Evolutionary conservation across 2,888 invertebrate genomes (phyloP).

Genomic region (Oscheius onirici): DNA sequence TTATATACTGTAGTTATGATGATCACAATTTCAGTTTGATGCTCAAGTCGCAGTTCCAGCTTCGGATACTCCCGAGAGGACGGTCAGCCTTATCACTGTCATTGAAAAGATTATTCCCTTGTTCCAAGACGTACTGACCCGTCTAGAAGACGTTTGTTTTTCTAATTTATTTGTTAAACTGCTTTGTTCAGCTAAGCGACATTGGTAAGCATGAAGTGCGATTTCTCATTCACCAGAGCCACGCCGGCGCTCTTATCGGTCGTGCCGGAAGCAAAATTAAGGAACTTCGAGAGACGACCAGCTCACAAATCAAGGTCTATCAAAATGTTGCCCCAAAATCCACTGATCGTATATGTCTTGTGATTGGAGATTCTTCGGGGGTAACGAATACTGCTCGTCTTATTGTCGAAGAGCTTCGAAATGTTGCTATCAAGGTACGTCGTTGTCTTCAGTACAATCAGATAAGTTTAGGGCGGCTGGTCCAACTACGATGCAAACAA

Average conservation of each 20-base stretch:
- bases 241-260: slow-evolving; percentile 98
- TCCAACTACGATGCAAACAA: slow-evolving; percentile 76
- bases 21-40: slow-evolving; percentile 85
- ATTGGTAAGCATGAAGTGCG: slow-evolving; percentile 81
- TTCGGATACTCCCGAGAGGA: slow-evolving; percentile 97
- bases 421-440: slow-evolving; percentile 76
- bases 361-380: slow-evolving; percentile 75
- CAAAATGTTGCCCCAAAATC: slow-evolving; percentile 92
- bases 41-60: slow-evolving; percentile 99
- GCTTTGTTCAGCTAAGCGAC: slow-evolving; percentile 75
- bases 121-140: slow-evolving; percentile 58
- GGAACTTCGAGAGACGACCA: slow-evolving; percentile 96
- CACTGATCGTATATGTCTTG: slow-evolving; percentile 93
- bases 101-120: slow-evolving; percentile 55
- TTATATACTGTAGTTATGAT: background rate
- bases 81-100: slow-evolving; percentile 46
- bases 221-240: slow-evolving; percentile 94
- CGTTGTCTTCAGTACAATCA: background rate
- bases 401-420: slow-evolving; percentile 84
- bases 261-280: slow-evolving; percentile 96
- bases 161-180: background rate
- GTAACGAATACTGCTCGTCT: slow-evolving; percentile 72
- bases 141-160: slow-evolving; percentile 60
- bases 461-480: slow-evolving; percentile 74
- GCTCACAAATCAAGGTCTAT: slow-evolving; percentile 81